Percentiles rank a stretch among this genome's conserved stretches.
Evolutionary conservation across 2,888 invertebrate species (phyloP).

Genomic region (Eupithecia tripunctaria): DNA sequence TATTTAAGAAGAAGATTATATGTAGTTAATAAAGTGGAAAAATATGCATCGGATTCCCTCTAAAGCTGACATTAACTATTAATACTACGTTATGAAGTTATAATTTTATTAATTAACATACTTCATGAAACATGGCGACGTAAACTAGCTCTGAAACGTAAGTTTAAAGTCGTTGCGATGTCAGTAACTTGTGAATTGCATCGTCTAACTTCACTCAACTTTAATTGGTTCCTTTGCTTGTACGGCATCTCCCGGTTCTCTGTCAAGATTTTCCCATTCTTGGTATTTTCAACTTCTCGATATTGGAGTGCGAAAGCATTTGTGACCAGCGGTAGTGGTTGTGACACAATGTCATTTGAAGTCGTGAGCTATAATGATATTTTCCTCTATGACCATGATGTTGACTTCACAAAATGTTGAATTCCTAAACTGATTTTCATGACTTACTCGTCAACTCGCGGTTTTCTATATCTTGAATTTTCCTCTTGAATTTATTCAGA

Average conservation of each 20-base stretch:
- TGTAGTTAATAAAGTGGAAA: too few species aligned
- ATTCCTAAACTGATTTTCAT: too few species aligned
- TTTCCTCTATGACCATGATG: too few species aligned
- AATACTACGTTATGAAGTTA: too few species aligned
- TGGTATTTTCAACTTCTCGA: background rate
- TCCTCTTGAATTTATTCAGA: too few species aligned
- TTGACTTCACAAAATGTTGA: too few species aligned
- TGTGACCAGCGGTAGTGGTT: background rate
- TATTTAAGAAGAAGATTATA: too few species aligned
- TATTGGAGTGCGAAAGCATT: background rate
- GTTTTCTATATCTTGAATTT: too few species aligned
- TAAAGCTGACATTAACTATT: too few species aligned
- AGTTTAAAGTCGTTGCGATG: background rate
- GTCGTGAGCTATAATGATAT: background rate
- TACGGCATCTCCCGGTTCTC: background rate
- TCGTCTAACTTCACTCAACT: slow-evolving; percentile 16
- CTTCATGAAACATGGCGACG: background rate
- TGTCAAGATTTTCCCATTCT: background rate
- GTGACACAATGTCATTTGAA: background rate
- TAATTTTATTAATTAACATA: background rate
- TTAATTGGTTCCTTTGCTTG: slow-evolving; percentile 16
- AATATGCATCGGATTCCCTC: too few species aligned
- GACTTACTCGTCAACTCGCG: too few species aligned
- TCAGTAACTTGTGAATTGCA: slow-evolving; percentile 22
- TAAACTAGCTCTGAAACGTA: background rate